Conservation (phyloP, 2,113 vertebrate species). For the Protobothrops mucrosquamatus region DNA sequence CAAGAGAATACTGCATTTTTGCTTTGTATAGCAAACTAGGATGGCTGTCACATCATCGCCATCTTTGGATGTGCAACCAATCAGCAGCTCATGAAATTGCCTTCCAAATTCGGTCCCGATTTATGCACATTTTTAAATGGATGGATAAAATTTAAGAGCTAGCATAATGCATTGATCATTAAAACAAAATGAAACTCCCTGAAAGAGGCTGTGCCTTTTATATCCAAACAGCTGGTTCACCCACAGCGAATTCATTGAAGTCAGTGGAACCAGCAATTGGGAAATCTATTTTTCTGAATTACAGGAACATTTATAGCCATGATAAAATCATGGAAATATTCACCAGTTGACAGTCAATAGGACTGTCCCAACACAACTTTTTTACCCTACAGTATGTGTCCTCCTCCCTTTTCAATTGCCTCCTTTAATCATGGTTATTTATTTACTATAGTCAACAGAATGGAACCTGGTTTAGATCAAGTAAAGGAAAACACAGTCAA, state of each 20-base stretch:
- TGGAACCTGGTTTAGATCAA: not conserved
- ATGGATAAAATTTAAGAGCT: slow-evolving; percentile 12
- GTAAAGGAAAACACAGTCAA: not conserved
- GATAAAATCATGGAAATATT: not conserved
- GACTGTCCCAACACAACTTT: not conserved
- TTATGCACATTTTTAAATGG: slow-evolving; percentile 3
- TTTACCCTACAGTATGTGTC: not conserved
- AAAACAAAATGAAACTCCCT: not conserved
- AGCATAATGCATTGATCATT: not conserved
- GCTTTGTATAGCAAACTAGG: slow-evolving; percentile 12
- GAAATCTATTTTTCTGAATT: not conserved
- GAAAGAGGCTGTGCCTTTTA: not conserved
- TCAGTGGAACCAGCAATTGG: not conserved
- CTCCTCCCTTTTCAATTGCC: not conserved
- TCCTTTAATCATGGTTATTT: not conserved
- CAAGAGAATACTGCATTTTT: not conserved
- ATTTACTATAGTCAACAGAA: not conserved
- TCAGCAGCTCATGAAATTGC: not conserved
- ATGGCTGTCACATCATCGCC: slow-evolving; percentile 20
- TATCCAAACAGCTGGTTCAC: not conserved
- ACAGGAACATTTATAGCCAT: not conserved
- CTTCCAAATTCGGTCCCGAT: not conserved
- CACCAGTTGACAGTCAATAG: not conserved
- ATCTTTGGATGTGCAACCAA: slow-evolving; percentile 31
- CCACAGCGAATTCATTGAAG: not conserved